These are phyloP conservation scores for Spea bombifrons DNA, from an alignment of 2,113 vertebrate species.

Conservation along the genomic window DNA sequence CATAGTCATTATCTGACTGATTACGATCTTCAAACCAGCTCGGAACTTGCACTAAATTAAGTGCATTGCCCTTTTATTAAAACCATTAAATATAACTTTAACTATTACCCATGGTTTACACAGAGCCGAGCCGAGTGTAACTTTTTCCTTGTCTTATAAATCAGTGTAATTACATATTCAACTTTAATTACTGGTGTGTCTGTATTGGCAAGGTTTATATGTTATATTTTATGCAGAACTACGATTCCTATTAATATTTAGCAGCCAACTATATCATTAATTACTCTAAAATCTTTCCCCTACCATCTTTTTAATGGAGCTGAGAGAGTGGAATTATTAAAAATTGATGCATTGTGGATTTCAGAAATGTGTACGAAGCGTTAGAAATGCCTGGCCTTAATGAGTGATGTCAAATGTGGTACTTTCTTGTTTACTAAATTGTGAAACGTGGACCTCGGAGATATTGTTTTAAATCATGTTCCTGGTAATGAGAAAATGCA, in stretches of 20 bases:
- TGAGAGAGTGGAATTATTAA: conserved; percentile 83
- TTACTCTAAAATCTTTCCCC: conserved; percentile 91
- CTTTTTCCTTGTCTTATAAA: conserved; percentile 85
- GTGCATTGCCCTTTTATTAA: conserved; percentile 72
- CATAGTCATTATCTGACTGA: conserved; percentile 47
- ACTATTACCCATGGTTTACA: conserved; percentile 78
- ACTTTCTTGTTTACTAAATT: conserved; percentile 78
- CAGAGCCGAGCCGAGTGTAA: conserved; percentile 79
- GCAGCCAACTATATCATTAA: conserved; percentile 96
- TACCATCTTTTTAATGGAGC: conserved; percentile 91
- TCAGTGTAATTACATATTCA: conserved; percentile 86
- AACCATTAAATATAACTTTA: conserved; percentile 76
- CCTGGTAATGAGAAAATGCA: conserved; percentile 56
- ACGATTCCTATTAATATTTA: conserved; percentile 96
- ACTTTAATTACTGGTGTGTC: conserved; percentile 89
- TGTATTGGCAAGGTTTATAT: conserved; percentile 89
- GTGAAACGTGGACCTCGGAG: conserved; percentile 62
- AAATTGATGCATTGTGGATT: conserved; percentile 90
- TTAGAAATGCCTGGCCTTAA: conserved; percentile 72
- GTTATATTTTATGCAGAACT: conserved; percentile 96
- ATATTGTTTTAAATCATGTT: conserved; percentile 62
- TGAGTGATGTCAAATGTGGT: conserved; percentile 75
- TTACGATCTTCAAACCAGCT: conserved; percentile 67
- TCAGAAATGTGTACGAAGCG: conserved; percentile 84
- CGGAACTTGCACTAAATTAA: conserved; percentile 65